Base-by-base conservation (phyloP, 2,113 vertebrate genomes). In the Physeter macrocephalus region DNA sequence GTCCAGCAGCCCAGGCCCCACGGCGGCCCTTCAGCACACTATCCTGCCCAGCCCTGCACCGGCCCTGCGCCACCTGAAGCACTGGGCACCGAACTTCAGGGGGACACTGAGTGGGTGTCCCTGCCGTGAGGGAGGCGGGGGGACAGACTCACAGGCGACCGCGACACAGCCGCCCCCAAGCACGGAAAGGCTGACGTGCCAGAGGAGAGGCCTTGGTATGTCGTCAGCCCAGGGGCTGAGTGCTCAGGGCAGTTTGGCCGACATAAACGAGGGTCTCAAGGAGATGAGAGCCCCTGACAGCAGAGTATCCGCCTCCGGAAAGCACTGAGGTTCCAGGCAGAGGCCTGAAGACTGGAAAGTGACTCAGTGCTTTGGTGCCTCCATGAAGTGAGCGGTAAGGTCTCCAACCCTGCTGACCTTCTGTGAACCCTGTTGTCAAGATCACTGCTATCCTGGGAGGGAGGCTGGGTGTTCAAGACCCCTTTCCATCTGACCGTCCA, bases 91-190 rank as follows among this genome's bases (percentile, higher is more conserved):
- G 0, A n/a, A 34, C 31, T 23, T 1, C 49, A n/a, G 49, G 75
- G 75, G 20, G 34, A 34, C 75, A 12, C 72, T 0, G 10, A 6
- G 29, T 2, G 6, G 49, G 75, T 25, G 75, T n/a, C 20, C 6
- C 1, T 25, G 49, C 49, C 31, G 31, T 14, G 39, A 23, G n/a
- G 54, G 54, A 5, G 5, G 17, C 1, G 4, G 29, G 17, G 39
- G 8, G 11, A 10, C 2, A 2, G 0, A 17, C 8, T 1, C 23
- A 36, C 15, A 5, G 8, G 13, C 0, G 1, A 17, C 27, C 17
- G 1, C 0, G 15, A 23, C 5, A 13, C 27, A 25, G 52, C 64
- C 1, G 3, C 69, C 9, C 54, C 57, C 3, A 7, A 64, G 25
- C 25, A 8, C 13, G 4, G 6, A 36, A 81, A 12, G 31, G 15